Base-by-base conservation (phyloP, 1,140 invertebrate genomes). In the Nomia melanderi region DNA sequence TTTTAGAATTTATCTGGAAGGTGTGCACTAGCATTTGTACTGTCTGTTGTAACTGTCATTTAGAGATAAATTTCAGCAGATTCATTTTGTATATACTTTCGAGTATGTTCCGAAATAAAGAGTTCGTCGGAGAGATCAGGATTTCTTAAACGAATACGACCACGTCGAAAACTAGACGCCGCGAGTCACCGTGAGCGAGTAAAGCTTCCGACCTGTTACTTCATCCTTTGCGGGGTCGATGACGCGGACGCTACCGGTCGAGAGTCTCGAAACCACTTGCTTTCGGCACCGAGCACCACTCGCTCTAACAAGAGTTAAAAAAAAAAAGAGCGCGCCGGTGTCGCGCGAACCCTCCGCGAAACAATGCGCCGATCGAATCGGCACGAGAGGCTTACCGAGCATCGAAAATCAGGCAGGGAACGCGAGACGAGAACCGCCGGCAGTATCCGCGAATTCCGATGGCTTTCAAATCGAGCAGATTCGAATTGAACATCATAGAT, bases 241-340 rank as follows among this genome's bases (percentile, higher is more conserved):
- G 54, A 67, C 67, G 39, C 50, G 62, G 50, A 72, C 27, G 29
- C 33, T n/a, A n/a, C 54, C 59, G 41, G 25, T 57, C 33, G 14
- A 78, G 71, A 56, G 63, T 27, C 27, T 39, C 36, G 56, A 47
- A 44, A 47, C 14, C 63, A 78, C 69, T 67, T 50, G 79, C 77
- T 81, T 81, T 78, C 63, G 76, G 39, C 25, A 36, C 70, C 56
- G 63, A 80, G 78, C 74, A 76, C 54, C 76, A 66, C 62, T 78
- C 57, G 23, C 70, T 63, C 63, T 81, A 78, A 78, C 69, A 67
- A 59, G 69, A 23, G 62, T 41, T 62, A 63, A 57, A 78, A 53
- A 66, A 75, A 62, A 59, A 53, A 47, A 64, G n/a, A 31, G 54
- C n/a, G 23, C 44, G n/a, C 36, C 14, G 41, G 41, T 4, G 62